phyloP scores from a whole-genome alignment of 2,113 vertebrate genomes.

The Taurulus bubalis region DNA sequence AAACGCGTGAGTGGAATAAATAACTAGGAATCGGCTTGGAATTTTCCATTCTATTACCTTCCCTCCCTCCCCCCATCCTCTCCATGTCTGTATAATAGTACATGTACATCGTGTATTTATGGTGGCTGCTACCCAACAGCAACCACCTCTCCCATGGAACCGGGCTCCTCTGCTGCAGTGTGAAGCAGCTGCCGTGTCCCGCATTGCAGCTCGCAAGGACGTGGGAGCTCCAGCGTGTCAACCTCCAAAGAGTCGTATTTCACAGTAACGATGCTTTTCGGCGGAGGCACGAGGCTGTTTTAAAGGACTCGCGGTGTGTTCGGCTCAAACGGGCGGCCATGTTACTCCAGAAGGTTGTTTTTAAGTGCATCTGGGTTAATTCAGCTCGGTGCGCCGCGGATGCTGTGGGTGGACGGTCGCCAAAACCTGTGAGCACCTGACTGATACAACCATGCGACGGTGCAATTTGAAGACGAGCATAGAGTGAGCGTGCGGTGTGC shows the following conservation, averaged over 20 bases:
- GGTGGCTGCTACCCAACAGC: constrained; percentile 18
- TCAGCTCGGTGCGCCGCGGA: constrained; percentile 20
- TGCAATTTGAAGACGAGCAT: not conserved
- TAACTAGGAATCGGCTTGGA: constrained; percentile 62
- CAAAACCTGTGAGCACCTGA: not conserved
- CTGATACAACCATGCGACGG: not conserved
- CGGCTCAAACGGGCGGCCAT: constrained; percentile 48
- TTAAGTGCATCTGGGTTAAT: constrained; percentile 13
- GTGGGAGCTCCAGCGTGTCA: constrained; percentile 52
- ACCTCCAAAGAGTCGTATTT: constrained; percentile 66
- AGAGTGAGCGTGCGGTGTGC: not conserved
- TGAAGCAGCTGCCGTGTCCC: constrained; percentile 68
- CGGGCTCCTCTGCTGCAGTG: constrained; percentile 70
- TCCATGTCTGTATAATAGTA: constrained; percentile 8
- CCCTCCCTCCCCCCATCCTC: not conserved
- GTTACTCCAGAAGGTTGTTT: constrained; percentile 25
- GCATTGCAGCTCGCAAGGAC: constrained; percentile 85
- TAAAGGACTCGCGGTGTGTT: not conserved
- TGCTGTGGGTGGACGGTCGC: not conserved
- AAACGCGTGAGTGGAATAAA: constrained; percentile 76
- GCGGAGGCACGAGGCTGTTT: constrained; percentile 8
- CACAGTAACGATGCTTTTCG: constrained; percentile 43
- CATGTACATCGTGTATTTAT: not conserved
- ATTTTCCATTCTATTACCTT: constrained; percentile 68
- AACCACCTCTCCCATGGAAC: constrained; percentile 26